Evolutionary conservation across 2,888 invertebrate genomes (phyloP).

Genomic region (Hirudinaria manillensis): DNA sequence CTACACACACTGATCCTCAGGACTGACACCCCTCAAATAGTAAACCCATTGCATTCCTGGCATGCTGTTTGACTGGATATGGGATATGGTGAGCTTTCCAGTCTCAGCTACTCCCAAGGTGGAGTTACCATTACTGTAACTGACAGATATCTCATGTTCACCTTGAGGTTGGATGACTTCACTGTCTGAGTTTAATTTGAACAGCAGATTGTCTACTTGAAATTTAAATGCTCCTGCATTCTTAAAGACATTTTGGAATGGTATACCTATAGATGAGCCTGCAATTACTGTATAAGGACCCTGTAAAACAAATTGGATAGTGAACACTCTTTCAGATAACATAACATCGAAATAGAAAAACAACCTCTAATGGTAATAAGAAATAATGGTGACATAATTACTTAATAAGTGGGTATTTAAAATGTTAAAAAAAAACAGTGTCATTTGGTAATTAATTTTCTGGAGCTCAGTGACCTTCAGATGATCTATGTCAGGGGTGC

Average conservation of each 20-base stretch:
- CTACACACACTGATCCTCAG: constrained; percentile 30
- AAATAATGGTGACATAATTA: no score
- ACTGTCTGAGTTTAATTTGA: constrained; percentile 52
- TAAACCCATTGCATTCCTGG: constrained; percentile 55
- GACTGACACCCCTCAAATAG: constrained; percentile 52
- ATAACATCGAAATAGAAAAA: no score
- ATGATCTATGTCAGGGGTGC: no score
- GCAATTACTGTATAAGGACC: constrained; percentile 56
- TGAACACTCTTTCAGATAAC: not conserved
- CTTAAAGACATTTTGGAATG: constrained; percentile 57
- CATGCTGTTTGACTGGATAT: constrained; percentile 45
- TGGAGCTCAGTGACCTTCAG: no score
- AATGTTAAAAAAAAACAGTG: no score
- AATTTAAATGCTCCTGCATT: constrained; percentile 53
- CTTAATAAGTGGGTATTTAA: no score
- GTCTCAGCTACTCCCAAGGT: constrained; percentile 51
- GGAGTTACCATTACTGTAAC: constrained; percentile 53
- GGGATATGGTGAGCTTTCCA: constrained; percentile 53
- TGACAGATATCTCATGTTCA: constrained; percentile 53
- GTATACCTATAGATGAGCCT: constrained; percentile 51
- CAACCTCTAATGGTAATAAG: no score
- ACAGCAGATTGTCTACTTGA: constrained; percentile 55
- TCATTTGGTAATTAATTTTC: no score
- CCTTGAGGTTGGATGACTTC: constrained; percentile 54
- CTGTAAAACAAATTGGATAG: constrained; percentile 40